These are phyloP conservation scores for Ramphastos sulfuratus DNA, from an alignment of 2,113 vertebrate species.

Conservation along the genomic window DNA sequence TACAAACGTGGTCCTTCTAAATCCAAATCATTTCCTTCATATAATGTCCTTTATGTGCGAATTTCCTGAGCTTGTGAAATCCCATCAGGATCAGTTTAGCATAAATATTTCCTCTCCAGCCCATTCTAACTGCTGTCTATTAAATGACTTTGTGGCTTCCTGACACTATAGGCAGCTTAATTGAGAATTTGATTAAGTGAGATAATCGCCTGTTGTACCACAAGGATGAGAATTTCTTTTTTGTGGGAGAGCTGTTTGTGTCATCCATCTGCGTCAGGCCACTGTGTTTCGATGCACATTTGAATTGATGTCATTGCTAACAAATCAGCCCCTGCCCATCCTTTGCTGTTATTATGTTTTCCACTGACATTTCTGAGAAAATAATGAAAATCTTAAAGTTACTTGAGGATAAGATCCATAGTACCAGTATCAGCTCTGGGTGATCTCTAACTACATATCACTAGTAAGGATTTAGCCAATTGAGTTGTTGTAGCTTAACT, in stretches of 20 bases:
- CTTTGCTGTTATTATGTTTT: slow-evolving; percentile 43
- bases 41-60: slow-evolving; percentile 13
- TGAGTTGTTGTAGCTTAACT: slow-evolving; percentile 66
- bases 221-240: slow-evolving; percentile 49
- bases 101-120: slow-evolving; percentile 26
- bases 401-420: slow-evolving; percentile 55
- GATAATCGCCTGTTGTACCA: slow-evolving; percentile 32
- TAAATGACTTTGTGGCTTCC: slow-evolving; percentile 21
- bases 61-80: slow-evolving; percentile 11
- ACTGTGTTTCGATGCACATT: slow-evolving; percentile 23
- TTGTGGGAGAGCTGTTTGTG: neutral
- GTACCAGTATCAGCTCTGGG: slow-evolving; percentile 32
- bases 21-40: neutral
- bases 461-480: slow-evolving; percentile 65
- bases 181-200: slow-evolving; percentile 7
- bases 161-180: slow-evolving; percentile 38
- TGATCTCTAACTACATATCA: slow-evolving; percentile 65
- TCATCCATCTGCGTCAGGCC: neutral
- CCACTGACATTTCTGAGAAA: slow-evolving; percentile 56
- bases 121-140: neutral
- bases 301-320: neutral
- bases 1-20: neutral
- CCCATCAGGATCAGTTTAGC: slow-evolving; percentile 14
- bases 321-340: slow-evolving; percentile 1
- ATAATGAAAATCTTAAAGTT: slow-evolving; percentile 48